A percentile compares a stretch with the other conserved stretches of the same genome.
Evolutionary conservation across 2,888 invertebrate genomes (phyloP).

Genomic region (Mayetiola destructor): DNA sequence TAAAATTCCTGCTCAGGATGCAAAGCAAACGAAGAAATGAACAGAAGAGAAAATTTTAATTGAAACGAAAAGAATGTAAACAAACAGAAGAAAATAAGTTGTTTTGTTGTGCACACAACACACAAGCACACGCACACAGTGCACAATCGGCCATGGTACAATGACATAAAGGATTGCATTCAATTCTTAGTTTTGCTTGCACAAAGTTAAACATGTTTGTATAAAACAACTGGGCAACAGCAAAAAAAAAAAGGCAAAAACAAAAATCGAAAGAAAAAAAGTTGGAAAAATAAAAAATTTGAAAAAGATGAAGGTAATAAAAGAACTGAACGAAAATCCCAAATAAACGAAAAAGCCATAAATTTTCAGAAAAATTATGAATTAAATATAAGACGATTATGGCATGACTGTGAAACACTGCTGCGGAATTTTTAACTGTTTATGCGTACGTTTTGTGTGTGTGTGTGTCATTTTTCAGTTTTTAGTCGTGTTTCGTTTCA

Average conservation of each 20-base stretch:
- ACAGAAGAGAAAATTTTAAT: neutral
- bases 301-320: neutral
- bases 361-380: constrained; percentile 8
- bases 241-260: neutral
- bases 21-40: neutral
- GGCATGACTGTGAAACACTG: too few relatives aligned
- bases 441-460: too few relatives aligned
- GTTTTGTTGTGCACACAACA: too few relatives aligned
- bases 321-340: neutral
- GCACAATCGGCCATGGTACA: too few relatives aligned
- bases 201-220: too few relatives aligned
- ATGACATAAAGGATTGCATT: too few relatives aligned
- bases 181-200: too few relatives aligned
- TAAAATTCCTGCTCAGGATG: neutral
- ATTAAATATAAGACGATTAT: constrained; percentile 1
- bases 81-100: too few relatives aligned
- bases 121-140: neutral
- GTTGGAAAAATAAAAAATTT: neutral
- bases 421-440: too few relatives aligned
- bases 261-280: neutral
- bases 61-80: too few relatives aligned
- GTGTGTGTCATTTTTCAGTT: neutral
- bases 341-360: neutral
- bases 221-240: neutral
- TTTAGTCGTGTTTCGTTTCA: neutral